Base-by-base conservation (phyloP, 2,888 invertebrate species). In the Exephanes ischioxanthus region DNA sequence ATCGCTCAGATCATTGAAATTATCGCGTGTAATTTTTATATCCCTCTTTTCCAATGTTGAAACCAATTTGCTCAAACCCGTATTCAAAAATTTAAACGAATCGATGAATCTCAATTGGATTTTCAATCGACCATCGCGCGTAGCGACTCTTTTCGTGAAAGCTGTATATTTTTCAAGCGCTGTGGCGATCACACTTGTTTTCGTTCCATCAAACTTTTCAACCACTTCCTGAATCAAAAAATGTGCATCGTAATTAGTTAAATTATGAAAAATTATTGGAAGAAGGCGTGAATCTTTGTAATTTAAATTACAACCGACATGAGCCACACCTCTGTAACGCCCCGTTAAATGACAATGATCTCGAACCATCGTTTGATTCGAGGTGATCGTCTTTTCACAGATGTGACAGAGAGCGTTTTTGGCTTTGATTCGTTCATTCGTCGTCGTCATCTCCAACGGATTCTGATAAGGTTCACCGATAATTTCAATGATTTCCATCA, bases 101-200 rank as follows among this genome's bases (percentile, higher is more conserved):
- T 33, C 33, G 33, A 33, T 6, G 0, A 33, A 33, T 33, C 89
- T 22, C 90, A 90, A 84, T 92, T 70, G 66, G 89, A 89, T 37
- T 86, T 53, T 53, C 88, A 83, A 58, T 85, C 70, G 33, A 88
- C 3, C 1, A 45, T 16, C 16, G 2, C 6, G 2, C 19, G 4
- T 45, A 16, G 1, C 11, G 37, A 37, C 53, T 22, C 51, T 14
- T 71, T 88, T 90, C 3, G 86, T 89, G 83, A 92, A 90, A 16
- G 90, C 89, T 37, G 91, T 90, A 70, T 90, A 92, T 84, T 89
- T 89, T 85, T 93, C 92, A 68, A 90, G 90, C 63, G 89, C 91
- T 37, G 87, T 73, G 0, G 92, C 87, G 26, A 92, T 88, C 5
- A 92, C n/a, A 4, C 5, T 33, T 90, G 83, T 19, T 63, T n/a